Evolutionary conservation across 2,797 vertebrate species (phyloP).

Genomic region (Myioborus miniatus): DNA sequence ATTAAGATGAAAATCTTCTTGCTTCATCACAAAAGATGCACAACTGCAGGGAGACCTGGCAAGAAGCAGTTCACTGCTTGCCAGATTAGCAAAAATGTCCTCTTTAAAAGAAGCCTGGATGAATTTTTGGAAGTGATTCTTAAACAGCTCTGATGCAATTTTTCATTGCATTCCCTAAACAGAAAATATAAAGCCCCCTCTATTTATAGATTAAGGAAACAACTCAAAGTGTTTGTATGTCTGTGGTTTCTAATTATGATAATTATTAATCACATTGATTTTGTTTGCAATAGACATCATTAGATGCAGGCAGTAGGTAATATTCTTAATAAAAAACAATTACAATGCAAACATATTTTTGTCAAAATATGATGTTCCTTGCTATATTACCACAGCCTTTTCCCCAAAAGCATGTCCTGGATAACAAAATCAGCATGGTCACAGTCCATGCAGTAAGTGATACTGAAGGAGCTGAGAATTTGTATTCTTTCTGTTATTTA

Average conservation of each 20-base stretch:
- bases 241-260: neutral
- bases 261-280: neutral
- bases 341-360: neutral
- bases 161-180: neutral
- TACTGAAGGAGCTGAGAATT: neutral
- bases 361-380: neutral
- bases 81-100: neutral
- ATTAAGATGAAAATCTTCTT: neutral
- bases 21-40: neutral
- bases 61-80: neutral
- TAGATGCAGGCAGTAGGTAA: neutral
- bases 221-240: neutral
- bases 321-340: neutral
- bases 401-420: neutral
- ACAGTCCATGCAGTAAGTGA: neutral
- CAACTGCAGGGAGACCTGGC: neutral
- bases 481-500: neutral
- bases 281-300: neutral
- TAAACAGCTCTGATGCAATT: neutral
- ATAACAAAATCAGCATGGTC: neutral
- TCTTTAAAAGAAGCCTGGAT: neutral
- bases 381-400: fast-evolving
- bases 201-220: neutral
- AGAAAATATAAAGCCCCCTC: neutral
- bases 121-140: neutral